A percentile compares a stretch with the other conserved stretches of the same genome.
Conservation (phyloP, 1,140 invertebrate species). For the Melipona quadrifasciata region DNA sequence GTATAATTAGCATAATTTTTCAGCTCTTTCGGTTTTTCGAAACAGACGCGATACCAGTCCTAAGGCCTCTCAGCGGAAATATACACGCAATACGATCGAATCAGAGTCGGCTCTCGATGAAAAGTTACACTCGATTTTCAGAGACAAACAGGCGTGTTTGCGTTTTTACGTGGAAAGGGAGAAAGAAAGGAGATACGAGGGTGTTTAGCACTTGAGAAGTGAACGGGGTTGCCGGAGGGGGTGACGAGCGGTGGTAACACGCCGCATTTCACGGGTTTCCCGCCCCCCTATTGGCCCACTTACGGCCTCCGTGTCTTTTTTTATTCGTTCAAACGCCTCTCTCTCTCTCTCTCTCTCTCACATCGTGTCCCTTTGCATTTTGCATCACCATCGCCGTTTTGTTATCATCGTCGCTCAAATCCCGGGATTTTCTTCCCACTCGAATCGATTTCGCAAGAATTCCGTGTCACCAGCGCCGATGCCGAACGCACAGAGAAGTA, state of each 20-base stretch:
- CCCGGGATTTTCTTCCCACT: accelerated
- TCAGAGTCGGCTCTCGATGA: no score
- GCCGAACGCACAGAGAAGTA: no score
- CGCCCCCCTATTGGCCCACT: slow-evolving; percentile 77
- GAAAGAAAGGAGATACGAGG: slow-evolving; percentile 20
- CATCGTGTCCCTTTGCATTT: not conserved
- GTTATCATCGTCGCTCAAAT: not conserved
- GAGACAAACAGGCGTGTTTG: not conserved
- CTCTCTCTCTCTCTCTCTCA: not conserved
- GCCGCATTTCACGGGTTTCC: slow-evolving; percentile 76
- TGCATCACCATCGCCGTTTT: not conserved
- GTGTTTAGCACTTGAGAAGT: slow-evolving; percentile 40
- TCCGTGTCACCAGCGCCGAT: not conserved
- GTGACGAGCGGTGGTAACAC: slow-evolving; percentile 54
- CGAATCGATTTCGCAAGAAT: not conserved
- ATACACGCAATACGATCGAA: no score
- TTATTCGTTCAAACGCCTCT: not conserved
- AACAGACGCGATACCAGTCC: no score
- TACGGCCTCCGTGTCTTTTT: slow-evolving; percentile 59
- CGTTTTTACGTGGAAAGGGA: slow-evolving; percentile 9
- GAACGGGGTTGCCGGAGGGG: slow-evolving; percentile 20
- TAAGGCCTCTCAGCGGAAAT: no score
- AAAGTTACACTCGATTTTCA: not conserved
- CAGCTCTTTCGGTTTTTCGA: no score
- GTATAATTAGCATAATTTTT: no score